These are phyloP conservation scores for Ethmia dodecea DNA, from an alignment of 2,888 invertebrate species.

Conservation along the genomic window DNA sequence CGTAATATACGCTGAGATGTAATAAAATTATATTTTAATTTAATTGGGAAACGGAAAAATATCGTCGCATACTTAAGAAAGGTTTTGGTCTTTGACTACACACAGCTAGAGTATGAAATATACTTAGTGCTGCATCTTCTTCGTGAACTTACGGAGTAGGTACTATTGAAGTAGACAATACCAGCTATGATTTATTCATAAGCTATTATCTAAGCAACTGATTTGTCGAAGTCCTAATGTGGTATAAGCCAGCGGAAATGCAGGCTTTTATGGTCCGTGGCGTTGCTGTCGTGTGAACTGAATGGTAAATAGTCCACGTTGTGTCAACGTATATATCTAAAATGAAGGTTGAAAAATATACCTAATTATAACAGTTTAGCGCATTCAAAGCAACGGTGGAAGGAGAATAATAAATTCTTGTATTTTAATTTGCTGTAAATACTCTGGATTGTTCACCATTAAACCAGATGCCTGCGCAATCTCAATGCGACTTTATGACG, in stretches of 20 bases:
- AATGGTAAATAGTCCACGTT: conserved; percentile 41
- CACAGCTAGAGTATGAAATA: too few species aligned
- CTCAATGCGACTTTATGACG: too few species aligned
- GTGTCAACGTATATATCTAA: conserved; percentile 39
- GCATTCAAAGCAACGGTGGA: not conserved
- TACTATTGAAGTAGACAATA: conserved; percentile 4
- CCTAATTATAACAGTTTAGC: not conserved
- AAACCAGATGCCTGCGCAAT: too few species aligned
- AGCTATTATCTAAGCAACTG: conserved; percentile 49
- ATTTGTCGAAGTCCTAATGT: conserved; percentile 52
- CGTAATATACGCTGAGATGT: too few species aligned
- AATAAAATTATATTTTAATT: too few species aligned
- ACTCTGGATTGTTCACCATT: not conserved
- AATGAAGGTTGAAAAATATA: too few species aligned
- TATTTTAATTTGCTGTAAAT: conserved; percentile 1
- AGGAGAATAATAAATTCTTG: conserved; percentile 13
- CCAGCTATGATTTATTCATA: conserved; percentile 42
- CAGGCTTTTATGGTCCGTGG: conserved; percentile 48
- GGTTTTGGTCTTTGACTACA: too few species aligned
- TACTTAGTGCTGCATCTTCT: too few species aligned
- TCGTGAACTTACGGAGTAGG: too few species aligned
- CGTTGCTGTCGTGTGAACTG: conserved; percentile 31
- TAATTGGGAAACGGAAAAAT: too few species aligned
- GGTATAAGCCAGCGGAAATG: conserved; percentile 55
- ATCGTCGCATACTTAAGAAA: too few species aligned